Evolutionary conservation across 1,140 invertebrate genomes (phyloP), one percentile per base, ranked within the genome.

Genomic region (Scylla paramamosain): DNA sequence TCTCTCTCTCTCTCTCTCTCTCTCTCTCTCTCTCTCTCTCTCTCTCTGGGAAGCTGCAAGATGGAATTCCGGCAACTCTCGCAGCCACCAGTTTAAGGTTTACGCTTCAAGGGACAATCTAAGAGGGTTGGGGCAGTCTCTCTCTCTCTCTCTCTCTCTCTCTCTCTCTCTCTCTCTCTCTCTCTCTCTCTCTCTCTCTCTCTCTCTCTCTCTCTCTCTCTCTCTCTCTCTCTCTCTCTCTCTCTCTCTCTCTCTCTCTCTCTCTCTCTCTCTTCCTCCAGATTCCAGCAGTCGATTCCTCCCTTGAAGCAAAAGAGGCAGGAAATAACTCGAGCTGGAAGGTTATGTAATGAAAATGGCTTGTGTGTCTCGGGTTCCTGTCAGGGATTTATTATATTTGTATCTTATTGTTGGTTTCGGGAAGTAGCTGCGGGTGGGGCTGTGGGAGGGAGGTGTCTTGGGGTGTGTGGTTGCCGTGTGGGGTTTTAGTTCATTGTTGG

Each of bases 41-140:
- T 77, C 67, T n/a, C 20, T n/a, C 16, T 12, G 10, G 52, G 52
- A 14, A 14, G 52, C 67, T 77, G 2, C 67, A 77, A 25, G 25
- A 77, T 77, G 67, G 67, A 25, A n/a, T 77, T 77, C 25, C 67
- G 67, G 20, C n/a, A 1, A 0, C 6, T 20, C 67, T 77, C 25
- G 2, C 25, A 77, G n/a, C 20, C 67, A n/a, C 67, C 20, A 77
- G 67, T 25, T 77, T 77, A 77, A 77, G 67, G 67, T 77, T 77
- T 77, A 77, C n/a, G 67, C 67, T 77, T n/a, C 67, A n/a, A 77
- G 20, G 67, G 67, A 77, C 67, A 77, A 77, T n/a, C 67, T 77
- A 7, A 20, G 20, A 77, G n/a, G n/a, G 67, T 77, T n/a, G 67
- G 67, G 25, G 1, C 25, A n/a, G 10, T 7, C 25, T n/a, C 67